Conservation (phyloP, 1,140 invertebrate genomes). For the Drosophila lowei region DNA sequence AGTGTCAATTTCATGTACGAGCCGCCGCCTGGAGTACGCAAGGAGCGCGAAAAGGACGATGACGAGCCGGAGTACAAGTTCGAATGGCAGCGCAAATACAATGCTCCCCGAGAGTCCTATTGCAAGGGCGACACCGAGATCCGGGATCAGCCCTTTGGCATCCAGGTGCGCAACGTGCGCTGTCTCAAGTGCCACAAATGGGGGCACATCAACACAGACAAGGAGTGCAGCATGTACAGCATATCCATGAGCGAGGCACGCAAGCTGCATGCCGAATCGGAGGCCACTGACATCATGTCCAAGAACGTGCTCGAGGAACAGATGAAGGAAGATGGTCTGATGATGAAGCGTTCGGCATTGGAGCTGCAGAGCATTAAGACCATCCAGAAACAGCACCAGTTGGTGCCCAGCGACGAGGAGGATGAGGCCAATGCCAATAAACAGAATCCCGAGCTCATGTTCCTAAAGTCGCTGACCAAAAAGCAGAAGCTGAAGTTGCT, state of each 20-base stretch:
- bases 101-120: constrained; percentile 98
- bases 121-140: constrained; percentile 98
- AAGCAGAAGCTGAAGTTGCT: constrained; percentile 96
- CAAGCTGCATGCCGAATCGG: constrained; percentile 85
- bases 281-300: constrained; percentile 85
- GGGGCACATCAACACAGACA: constrained; percentile 99
- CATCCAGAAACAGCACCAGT: constrained; percentile 74
- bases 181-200: constrained; percentile 99
- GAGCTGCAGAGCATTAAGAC: constrained; percentile 83
- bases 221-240: constrained; percentile 96
- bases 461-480: constrained; percentile 92
- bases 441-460: constrained; percentile 82
- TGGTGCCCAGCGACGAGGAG: constrained; percentile 84
- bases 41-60: constrained; percentile 94
- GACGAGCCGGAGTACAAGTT: constrained; percentile 99
- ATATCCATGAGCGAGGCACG: constrained; percentile 89
- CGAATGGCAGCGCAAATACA: constrained; percentile 99
- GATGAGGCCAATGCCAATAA: constrained; percentile 84
- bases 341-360: constrained; percentile 90
- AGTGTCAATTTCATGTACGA: constrained; percentile 99
- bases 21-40: constrained; percentile 98
- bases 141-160: constrained; percentile 99
- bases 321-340: constrained; percentile 96
- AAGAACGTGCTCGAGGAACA: constrained; percentile 91
- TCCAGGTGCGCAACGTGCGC: constrained; percentile 97